Base-by-base conservation (phyloP, 2,797 vertebrate species). In the Choloepus didactylus region DNA sequence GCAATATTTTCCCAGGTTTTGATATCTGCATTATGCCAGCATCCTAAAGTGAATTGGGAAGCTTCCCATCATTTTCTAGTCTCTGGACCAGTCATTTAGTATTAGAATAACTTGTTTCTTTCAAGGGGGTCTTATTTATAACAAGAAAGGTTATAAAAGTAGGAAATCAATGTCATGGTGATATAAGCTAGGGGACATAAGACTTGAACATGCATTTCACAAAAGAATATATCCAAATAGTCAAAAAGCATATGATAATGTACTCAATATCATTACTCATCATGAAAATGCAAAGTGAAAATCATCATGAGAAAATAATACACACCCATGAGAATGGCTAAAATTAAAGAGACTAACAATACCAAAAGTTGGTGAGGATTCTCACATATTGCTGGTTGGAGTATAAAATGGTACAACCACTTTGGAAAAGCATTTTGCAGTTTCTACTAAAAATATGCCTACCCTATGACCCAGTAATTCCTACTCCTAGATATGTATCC, bases 231-330 rank as follows among this genome's bases (percentile, higher is more conserved):
- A 35, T 76, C 44, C 27, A 87, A 87, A 70, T 80, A 84, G 19
- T 2, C 81, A 89, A 76, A 54, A 83, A 76, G 49, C 21, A 93
- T 51, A 67, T 31, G 23, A 87, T 94, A 93, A 64, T 8, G 49
- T 25, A 59, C 31, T 59, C 56, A 59, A 54, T 25, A 75, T 44
- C 23, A 91, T 64, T 88, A 82, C 9, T 92, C 27, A 83, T 29
- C 10, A 89, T 46, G 44, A 83, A 93, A 95, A 95, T 25, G 7
- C 6, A 89, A 95, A 59, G 15, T 80, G 23, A 91, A 46, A 94
- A 29, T 19, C n/a, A 49, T 44, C 81, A 86, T 77, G 23, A 89
- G 29, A n/a, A 92, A 79, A 14, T 2, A 67, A 56, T 82, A 67
- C 6, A 51, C 5, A 73, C 18, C 16, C 49, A 49, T 77, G 16